Evolutionary conservation across 2,888 invertebrate genomes (phyloP), one percentile per base, ranked within the genome.

Genomic region (Dicycla oo): DNA sequence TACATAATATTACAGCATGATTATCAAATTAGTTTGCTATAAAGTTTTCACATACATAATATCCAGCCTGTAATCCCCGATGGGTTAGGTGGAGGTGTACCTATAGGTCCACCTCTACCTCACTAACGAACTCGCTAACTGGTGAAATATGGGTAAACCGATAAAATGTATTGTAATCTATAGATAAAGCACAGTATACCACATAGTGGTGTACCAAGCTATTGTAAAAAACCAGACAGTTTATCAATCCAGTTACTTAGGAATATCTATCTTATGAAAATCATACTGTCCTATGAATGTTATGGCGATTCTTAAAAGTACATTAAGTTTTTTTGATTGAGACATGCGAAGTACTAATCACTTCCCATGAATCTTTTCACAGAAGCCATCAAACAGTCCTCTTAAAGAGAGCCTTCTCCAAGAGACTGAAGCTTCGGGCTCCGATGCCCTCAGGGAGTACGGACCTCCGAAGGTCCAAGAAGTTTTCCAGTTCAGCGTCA

Each of bases 401-500:
- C 87, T 93, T 38, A 91, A 93, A 81, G 96, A 96, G 61, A 89
- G 91, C 47, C 90, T 94, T n/a, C 73, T 92, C 20, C 88, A 91
- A 79, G 94, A 93, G 47, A 93, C 94, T 0, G 95, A 94, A 69
- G 94, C 95, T 3, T 95, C 96, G 38, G 95, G 95, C 0, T 95
- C 95, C 15, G 95, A 96, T 64, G 93, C 94, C 63, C 94, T 96
- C 23, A 93, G 93, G 69, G 94, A 95, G 74, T 96, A 96, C 75
- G 94, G 94, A 23, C 95, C 96, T 11, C 96, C 96, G 10, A 95
- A 95, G 54, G 90, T 89, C 0, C 83, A 85, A 0, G 91, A 92
- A 10, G 85, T 15, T 0, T 49, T 78, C n/a, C 88, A 89, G 49
- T 90, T 91, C n/a, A 78, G 89, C 8, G 87, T 88, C 2, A 88